These are phyloP conservation scores for Silurus meridionalis DNA, from an alignment of 2,113 vertebrate genomes.

Conservation along the genomic window DNA sequence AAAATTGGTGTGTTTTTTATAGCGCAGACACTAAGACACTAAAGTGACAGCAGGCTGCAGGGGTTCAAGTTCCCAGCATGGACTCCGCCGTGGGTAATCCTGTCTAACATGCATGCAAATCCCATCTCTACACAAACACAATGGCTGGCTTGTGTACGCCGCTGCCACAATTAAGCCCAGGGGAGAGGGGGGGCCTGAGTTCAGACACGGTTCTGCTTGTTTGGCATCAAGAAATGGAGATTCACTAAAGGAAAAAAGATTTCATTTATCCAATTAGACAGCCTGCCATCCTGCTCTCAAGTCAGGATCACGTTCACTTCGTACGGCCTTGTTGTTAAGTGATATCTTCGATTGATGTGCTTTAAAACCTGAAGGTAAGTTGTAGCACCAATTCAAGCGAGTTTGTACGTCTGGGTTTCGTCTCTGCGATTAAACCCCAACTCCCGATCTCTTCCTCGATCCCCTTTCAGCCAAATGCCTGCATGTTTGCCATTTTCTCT, in stretches of 20 bases:
- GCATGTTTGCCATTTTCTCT: slow-evolving; percentile 57
- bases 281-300: not conserved
- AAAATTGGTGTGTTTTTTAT: slow-evolving; percentile 24
- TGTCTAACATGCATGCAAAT: slow-evolving; percentile 79
- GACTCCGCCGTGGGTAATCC: slow-evolving; percentile 72
- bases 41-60: slow-evolving; percentile 58
- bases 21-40: slow-evolving; percentile 4
- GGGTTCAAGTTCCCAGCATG: slow-evolving; percentile 73
- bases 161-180: slow-evolving; percentile 32
- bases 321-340: not conserved
- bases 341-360: not conserved
- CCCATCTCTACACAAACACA: slow-evolving; percentile 75
- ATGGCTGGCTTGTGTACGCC: slow-evolving; percentile 70
- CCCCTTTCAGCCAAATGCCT: slow-evolving; percentile 27
- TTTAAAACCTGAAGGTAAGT: not conserved
- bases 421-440: slow-evolving; percentile 34
- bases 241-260: slow-evolving; percentile 10
- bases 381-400: not conserved
- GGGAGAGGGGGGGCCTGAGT: slow-evolving; percentile 39
- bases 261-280: slow-evolving; percentile 34
- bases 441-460: slow-evolving; percentile 21
- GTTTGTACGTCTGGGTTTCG: slow-evolving; percentile 42
- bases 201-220: slow-evolving; percentile 35
- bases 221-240: slow-evolving; percentile 34
- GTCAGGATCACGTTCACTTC: slow-evolving; percentile 1